Conservation (phyloP, 1,140 invertebrate species). For the Chironomus striatipennis region DNA sequence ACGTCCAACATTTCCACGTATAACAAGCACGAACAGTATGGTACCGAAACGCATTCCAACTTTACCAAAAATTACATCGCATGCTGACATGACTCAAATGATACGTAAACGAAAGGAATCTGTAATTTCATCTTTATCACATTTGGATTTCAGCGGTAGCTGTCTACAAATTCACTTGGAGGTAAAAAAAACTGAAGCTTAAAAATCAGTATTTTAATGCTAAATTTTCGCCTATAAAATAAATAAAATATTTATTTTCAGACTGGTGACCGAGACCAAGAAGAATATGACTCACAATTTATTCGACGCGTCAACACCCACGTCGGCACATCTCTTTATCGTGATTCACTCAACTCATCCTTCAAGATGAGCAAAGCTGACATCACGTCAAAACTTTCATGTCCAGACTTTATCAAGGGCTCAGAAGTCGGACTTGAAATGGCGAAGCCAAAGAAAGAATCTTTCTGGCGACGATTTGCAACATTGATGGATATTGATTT, state of each 20-base stretch:
- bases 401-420: neutral
- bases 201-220: no score
- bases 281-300: conserved; percentile 35
- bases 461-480: conserved; percentile 46
- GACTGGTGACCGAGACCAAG: conserved; percentile 38
- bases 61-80: conserved; percentile 36
- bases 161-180: conserved; percentile 55
- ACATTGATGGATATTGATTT: conserved; percentile 54
- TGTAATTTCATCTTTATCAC: conserved; percentile 58
- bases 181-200: no score
- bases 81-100: conserved; percentile 41
- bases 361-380: conserved; percentile 25
- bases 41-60: conserved; percentile 31
- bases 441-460: conserved; percentile 32
- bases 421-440: neutral
- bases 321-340: conserved; percentile 31
- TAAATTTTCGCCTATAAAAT: no score
- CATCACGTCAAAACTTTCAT: neutral
- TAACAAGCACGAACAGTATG: conserved; percentile 35
- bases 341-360: conserved; percentile 35
- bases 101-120: conserved; percentile 50
- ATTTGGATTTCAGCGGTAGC: conserved; percentile 61
- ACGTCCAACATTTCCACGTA: conserved; percentile 38
- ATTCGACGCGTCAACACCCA: conserved; percentile 37
- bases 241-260: neutral